phyloP scores from a whole-genome alignment of 2,113 vertebrate genomes.

The Henicopernis longicauda region DNA sequence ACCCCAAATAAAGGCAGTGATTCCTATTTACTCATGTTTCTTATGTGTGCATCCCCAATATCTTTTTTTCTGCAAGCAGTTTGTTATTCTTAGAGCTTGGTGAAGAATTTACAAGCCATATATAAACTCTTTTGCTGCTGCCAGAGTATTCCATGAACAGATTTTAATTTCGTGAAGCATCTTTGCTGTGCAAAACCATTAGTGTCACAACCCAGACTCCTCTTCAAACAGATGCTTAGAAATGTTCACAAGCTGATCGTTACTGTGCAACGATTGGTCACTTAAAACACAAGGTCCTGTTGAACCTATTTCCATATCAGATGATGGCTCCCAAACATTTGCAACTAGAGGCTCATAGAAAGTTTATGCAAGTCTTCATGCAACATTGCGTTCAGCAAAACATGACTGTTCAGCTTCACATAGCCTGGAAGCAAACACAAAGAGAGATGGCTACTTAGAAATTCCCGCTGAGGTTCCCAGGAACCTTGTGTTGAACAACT shows the following conservation, averaged over 20 bases:
- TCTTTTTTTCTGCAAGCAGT: background rate
- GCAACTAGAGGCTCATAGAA: background rate
- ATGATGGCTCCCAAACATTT: background rate
- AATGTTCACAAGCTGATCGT: background rate
- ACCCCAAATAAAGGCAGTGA: background rate
- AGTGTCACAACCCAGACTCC: background rate
- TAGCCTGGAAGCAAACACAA: background rate
- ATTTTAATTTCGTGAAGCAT: conserved; percentile 14
- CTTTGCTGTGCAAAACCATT: background rate
- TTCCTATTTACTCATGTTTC: background rate
- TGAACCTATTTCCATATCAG: background rate
- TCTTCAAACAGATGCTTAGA: background rate
- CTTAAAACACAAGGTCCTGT: background rate
- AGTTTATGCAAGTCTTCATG: background rate
- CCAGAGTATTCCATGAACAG: conserved; percentile 2
- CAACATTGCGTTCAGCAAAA: background rate
- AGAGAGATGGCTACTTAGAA: background rate
- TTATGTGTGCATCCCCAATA: background rate
- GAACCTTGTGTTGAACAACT: background rate
- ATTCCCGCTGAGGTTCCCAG: background rate
- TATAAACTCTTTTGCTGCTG: background rate
- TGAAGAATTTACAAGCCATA: conserved; percentile 5
- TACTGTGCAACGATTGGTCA: background rate
- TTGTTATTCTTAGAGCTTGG: background rate
- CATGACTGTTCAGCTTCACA: background rate